Percentiles rank a stretch among this genome's conserved stretches.
Evolutionary conservation across 2,888 invertebrate species (phyloP).

Genomic region (Resseliella maxima): DNA sequence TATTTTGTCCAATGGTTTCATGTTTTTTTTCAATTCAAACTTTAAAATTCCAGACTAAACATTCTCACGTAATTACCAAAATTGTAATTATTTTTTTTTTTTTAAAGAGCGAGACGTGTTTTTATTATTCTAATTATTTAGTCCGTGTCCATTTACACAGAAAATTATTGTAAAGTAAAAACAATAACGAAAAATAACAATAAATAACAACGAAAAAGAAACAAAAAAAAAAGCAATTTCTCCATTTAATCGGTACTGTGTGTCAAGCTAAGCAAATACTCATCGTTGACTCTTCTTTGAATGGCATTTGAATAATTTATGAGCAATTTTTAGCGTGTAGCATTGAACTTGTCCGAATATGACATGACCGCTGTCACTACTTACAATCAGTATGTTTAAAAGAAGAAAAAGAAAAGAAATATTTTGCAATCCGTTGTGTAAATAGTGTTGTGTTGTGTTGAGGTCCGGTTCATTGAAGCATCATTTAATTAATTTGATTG

Average conservation of each 20-base stretch:
- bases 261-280: neutral
- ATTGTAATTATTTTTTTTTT: neutral
- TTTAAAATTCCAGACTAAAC: too few relatives aligned
- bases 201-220: too few relatives aligned
- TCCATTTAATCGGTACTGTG: too few relatives aligned
- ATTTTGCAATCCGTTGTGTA: neutral
- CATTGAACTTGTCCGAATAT: slow-evolving; percentile 31
- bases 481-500: neutral
- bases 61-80: neutral
- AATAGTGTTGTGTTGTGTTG: neutral
- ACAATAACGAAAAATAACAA: too few relatives aligned
- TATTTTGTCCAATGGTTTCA: too few relatives aligned
- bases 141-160: neutral
- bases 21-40: too few relatives aligned
- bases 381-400: neutral
- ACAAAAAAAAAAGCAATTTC: neutral
- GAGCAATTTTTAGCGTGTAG: neutral
- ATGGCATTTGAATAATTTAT: slow-evolving; percentile 37
- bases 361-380: neutral
- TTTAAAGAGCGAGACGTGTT: neutral
- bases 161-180: neutral
- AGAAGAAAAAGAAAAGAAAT: neutral
- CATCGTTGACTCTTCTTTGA: neutral
- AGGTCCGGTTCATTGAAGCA: neutral
- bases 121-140: neutral